These are phyloP conservation scores for Cheilosia pagana DNA, from an alignment of 2,888 invertebrate genomes.

Conservation along the genomic window DNA sequence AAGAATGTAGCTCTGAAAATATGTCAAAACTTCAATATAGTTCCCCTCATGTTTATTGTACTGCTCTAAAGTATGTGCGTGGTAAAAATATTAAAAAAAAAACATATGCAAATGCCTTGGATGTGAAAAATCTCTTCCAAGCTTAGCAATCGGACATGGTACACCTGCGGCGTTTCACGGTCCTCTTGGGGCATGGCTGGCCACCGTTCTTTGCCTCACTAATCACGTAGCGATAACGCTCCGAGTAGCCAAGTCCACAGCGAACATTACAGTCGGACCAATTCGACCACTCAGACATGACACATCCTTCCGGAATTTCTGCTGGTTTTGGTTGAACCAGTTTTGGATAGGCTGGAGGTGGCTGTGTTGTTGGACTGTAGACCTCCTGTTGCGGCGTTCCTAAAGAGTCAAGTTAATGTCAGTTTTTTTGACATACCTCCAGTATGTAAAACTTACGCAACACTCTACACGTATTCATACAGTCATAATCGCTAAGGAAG, in stretches of 20 bases:
- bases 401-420: background rate
- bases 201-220: slow-evolving; percentile 80
- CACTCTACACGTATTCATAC: slow-evolving; percentile 87
- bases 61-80: slow-evolving; percentile 17
- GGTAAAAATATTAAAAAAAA: slow-evolving; percentile 11
- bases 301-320: slow-evolving; percentile 86
- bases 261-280: slow-evolving; percentile 93
- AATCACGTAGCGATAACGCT: slow-evolving; percentile 83
- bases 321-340: slow-evolving; percentile 47
- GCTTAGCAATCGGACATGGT: slow-evolving; percentile 79
- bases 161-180: slow-evolving; percentile 81
- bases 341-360: slow-evolving; percentile 35
- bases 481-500: slow-evolving; percentile 92
- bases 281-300: slow-evolving; percentile 91
- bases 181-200: slow-evolving; percentile 80
- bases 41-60: slow-evolving; percentile 22
- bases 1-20: too few species aligned
- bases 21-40: background rate
- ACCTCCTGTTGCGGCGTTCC: slow-evolving; percentile 45
- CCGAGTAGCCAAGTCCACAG: slow-evolving; percentile 90
- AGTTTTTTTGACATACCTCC: too few species aligned
- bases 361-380: slow-evolving; percentile 43
- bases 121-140: background rate
- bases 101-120: slow-evolving; percentile 4
- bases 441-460: slow-evolving; percentile 64